These are phyloP conservation scores for Microchrysa polita DNA, from an alignment of 2,888 invertebrate species.

Conservation along the genomic window DNA sequence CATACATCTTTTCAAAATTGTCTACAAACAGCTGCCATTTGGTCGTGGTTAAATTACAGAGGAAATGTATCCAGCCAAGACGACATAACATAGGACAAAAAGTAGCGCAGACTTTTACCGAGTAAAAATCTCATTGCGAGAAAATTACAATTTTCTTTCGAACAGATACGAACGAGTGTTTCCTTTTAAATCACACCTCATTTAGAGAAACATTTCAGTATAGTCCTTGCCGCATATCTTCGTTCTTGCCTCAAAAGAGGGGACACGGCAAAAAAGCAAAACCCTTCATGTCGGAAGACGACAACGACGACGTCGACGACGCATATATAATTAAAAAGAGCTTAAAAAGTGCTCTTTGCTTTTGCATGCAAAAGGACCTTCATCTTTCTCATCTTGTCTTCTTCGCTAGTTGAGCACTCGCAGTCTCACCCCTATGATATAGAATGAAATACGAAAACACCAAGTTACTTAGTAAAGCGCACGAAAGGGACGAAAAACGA, in stretches of 20 bases:
- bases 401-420: not conserved
- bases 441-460: conserved; percentile 20
- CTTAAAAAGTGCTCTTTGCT: conserved; percentile 19
- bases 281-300: not conserved
- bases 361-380: conserved; percentile 7
- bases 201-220: not conserved
- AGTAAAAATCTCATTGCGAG: conserved; percentile 29
- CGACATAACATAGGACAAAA: no score
- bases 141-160: conserved; percentile 28
- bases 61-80: no score
- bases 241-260: conserved; percentile 3
- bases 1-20: not conserved
- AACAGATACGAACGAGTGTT: conserved; percentile 8
- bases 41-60: no score
- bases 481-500: not conserved
- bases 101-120: not conserved
- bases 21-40: not conserved
- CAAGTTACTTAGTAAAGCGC: not conserved
- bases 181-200: not conserved
- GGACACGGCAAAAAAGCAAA: not conserved
- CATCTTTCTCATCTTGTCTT: not conserved
- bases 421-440: no score
- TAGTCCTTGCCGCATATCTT: no score
- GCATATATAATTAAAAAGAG: conserved; percentile 43
- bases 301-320: not conserved